A percentile compares a stretch with the other conserved stretches of the same genome.
Conservation (phyloP, 2,888 invertebrate species). For the Parapristionchus giblindavisi region DNA sequence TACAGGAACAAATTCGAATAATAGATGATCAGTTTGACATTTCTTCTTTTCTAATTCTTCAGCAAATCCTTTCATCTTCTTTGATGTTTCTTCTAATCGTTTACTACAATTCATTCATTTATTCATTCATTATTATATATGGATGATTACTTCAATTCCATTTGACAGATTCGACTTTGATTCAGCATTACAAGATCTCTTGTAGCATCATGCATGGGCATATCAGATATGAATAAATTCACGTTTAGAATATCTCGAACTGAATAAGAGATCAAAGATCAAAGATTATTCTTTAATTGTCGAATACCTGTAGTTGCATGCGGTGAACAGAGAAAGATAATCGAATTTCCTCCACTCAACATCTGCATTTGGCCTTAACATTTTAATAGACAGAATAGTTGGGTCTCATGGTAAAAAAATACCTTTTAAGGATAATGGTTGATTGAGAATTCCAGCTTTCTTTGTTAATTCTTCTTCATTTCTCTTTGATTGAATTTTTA, state of each 20-base stretch:
- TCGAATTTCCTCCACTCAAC: constrained; percentile 57
- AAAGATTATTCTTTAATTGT: background rate
- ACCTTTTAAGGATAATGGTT: constrained; percentile 55
- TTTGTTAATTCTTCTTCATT: constrained; percentile 50
- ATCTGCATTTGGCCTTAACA: constrained; percentile 64
- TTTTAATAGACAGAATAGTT: background rate
- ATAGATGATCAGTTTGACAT: constrained; percentile 53
- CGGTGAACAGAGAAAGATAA: constrained; percentile 66
- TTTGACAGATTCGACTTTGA: constrained; percentile 64
- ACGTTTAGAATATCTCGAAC: constrained; percentile 60
- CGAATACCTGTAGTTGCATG: constrained; percentile 60
- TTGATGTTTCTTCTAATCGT: constrained; percentile 62
- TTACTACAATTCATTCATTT: constrained; percentile 56
- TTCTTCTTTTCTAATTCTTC: constrained; percentile 60
- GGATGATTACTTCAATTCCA: constrained; percentile 61
- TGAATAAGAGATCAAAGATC: constrained; percentile 3
- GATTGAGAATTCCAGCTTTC: constrained; percentile 50
- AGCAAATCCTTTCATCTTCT: constrained; percentile 56
- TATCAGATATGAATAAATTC: constrained; percentile 65
- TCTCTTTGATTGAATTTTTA: constrained; percentile 55
- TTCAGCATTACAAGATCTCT: constrained; percentile 66
- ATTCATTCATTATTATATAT: background rate
- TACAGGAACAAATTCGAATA: constrained; percentile 61
- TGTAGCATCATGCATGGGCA: constrained; percentile 67
- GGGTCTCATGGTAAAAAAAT: background rate